These are phyloP conservation scores for Drosophila vallismaia DNA, from an alignment of 2,888 invertebrate species.

Conservation along the genomic window DNA sequence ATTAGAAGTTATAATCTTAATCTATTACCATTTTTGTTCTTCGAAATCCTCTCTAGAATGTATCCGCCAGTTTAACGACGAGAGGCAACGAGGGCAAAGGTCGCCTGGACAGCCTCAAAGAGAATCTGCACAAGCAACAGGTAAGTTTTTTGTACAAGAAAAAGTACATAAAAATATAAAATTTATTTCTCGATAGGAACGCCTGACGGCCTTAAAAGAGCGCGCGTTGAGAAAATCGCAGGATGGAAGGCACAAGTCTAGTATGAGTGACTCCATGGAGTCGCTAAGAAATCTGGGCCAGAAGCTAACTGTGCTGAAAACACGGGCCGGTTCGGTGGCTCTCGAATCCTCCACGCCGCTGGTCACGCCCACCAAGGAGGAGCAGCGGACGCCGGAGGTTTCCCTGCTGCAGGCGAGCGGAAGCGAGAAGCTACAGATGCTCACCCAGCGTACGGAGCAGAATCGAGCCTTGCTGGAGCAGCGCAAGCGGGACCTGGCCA, in stretches of 20 bases:
- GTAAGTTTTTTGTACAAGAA: conserved; percentile 25
- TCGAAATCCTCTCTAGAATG: conserved; percentile 21
- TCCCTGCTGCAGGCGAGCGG: conserved; percentile 68
- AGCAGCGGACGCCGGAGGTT: not conserved
- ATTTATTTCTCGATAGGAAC: conserved; percentile 47
- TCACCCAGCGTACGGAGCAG: conserved; percentile 85
- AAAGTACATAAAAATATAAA: not conserved
- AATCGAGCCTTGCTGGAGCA: conserved; percentile 85
- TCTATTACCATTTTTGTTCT: no score
- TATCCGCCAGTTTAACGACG: conserved; percentile 25
- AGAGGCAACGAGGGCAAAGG: conserved; percentile 44
- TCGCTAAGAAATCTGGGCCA: conserved; percentile 56
- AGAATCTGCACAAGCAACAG: conserved; percentile 66
- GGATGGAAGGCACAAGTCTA: conserved; percentile 39
- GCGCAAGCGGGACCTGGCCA: conserved; percentile 85
- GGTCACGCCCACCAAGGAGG: conserved; percentile 23
- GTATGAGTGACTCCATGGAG: conserved; percentile 60
- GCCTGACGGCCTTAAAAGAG: conserved; percentile 59
- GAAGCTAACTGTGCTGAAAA: conserved; percentile 34
- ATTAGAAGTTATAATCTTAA: no score
- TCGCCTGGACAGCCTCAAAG: conserved; percentile 60
- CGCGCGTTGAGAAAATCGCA: conserved; percentile 55
- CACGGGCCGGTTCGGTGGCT: conserved; percentile 5
- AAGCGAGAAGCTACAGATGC: conserved; percentile 85
- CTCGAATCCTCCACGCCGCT: conserved; percentile 44